Evolutionary conservation across 2,888 invertebrate genomes (phyloP), one percentile per base, ranked within the genome.

Genomic region (Drosophila tanythrix): DNA sequence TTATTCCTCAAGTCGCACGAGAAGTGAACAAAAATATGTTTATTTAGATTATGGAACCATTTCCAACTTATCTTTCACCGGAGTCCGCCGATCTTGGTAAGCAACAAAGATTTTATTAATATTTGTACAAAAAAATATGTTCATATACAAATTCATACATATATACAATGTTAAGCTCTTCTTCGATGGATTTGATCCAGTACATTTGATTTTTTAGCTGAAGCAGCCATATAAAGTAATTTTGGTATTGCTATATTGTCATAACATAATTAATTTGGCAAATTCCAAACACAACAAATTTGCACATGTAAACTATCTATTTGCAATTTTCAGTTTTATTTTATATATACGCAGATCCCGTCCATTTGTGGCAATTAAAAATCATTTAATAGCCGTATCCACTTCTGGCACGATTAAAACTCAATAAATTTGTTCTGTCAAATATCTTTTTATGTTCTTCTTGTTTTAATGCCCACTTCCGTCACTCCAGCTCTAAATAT

Each of bases 371-470:
- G 46, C 46, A 65, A 67, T 67, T 55, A 56, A 67, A 67, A 53
- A n/a, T 38, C 43, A 51, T 60, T 60, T 51, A 50, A 60, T 59
- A 66, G 66, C 38, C 48, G 31, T 55, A 66, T 55, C 46, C 52
- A 46, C 50, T 65, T 53, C 66, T 46, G 53, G 48, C 31, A 48
- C 68, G 76, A 68, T 76, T 76, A 79, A 76, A 74, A 69, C 31
- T 27, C 57, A 40, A 76, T 76, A 66, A 78, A 76, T 67, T 60
- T 66, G 38, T 21, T 52, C 67, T 56, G 67, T 63, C 57, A 68
- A 27, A 33, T 60, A 38, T 38, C 1, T 53, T 64, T 64, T 79
- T 79, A 60, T 74, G 75, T 43, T 68, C 40, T 29, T 63, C 56
- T 21, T 15, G 48, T 60, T 74, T 72, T 72, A 65, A 60, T 55